Evolutionary conservation across 2,797 vertebrate genomes (phyloP).

Genomic region (Mus minutoides): DNA sequence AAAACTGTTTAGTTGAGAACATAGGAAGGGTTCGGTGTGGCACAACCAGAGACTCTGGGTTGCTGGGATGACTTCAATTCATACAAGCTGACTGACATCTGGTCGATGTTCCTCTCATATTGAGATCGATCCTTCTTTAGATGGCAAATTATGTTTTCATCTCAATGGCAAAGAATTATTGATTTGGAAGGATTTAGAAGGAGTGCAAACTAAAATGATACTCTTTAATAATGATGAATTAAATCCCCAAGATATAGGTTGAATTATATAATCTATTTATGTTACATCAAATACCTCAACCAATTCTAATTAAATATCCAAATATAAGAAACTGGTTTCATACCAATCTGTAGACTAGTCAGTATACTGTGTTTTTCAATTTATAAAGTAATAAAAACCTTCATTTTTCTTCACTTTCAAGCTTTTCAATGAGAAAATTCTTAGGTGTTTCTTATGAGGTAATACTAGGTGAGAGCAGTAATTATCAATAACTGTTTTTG

Average conservation of each 20-base stretch:
- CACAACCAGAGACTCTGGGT: neutral
- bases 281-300: no score
- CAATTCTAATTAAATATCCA: neutral
- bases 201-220: neutral
- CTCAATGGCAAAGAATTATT: neutral
- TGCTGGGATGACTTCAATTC: neutral
- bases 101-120: neutral
- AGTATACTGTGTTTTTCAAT: neutral
- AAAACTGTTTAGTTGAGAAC: neutral
- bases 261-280: neutral
- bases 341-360: neutral
- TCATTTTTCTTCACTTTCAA: neutral
- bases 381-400: neutral
- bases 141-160: neutral
- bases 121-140: neutral
- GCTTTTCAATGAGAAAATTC: neutral
- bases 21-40: neutral
- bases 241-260: neutral
- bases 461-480: neutral
- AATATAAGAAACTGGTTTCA: neutral
- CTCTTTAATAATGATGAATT: neutral
- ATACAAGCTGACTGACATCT: neutral
- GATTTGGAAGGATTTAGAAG: neutral
- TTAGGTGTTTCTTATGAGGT: neutral
- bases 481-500: neutral